These are phyloP conservation scores for Amblyornis subalaris DNA, from an alignment of 2,113 vertebrate genomes.

Conservation along the genomic window DNA sequence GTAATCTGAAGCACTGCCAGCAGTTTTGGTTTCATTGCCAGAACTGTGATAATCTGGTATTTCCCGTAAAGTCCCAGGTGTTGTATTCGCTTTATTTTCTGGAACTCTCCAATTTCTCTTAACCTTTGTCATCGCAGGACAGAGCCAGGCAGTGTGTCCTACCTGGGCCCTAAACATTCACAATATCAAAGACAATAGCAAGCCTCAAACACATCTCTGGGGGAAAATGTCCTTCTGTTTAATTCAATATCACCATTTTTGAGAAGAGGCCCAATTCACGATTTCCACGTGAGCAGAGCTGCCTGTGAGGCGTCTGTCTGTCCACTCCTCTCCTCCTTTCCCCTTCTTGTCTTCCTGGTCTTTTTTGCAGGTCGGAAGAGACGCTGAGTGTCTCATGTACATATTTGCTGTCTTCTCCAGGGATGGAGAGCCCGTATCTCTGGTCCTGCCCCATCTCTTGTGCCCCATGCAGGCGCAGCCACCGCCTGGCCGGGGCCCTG, in stretches of 20 bases:
- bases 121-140: background rate
- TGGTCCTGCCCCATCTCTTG: background rate
- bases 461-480: background rate
- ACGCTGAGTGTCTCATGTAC: no score
- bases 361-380: background rate
- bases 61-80: constrained; percentile 38
- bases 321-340: background rate
- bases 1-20: background rate
- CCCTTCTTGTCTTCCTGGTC: background rate
- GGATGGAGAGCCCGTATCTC: background rate
- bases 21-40: background rate
- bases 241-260: background rate
- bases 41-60: constrained; percentile 45
- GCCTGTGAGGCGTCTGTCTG: background rate
- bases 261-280: background rate
- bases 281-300: background rate
- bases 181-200: background rate
- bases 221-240: background rate
- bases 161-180: background rate
- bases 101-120: background rate
- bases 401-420: background rate
- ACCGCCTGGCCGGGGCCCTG: background rate
- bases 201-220: background rate
- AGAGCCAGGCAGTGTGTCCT: background rate
- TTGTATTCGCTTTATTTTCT: background rate